These are phyloP conservation scores for Bos indicus DNA, from an alignment of 2,113 vertebrate genomes.

Conservation along the genomic window DNA sequence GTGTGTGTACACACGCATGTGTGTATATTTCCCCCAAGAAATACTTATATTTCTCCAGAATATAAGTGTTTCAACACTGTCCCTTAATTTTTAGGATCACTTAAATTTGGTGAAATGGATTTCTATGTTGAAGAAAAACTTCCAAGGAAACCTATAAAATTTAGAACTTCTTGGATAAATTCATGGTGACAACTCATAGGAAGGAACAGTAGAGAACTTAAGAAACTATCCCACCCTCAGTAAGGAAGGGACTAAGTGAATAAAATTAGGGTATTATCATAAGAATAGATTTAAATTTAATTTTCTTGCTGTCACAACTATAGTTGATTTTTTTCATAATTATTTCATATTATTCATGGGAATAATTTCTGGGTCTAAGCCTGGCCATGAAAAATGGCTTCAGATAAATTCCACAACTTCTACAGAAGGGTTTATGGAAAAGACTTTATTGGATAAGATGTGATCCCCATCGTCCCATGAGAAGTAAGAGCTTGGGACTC, in stretches of 20 bases:
- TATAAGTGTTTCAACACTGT: constrained; percentile 61
- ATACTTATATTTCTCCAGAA: constrained; percentile 60
- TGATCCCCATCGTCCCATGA: background rate
- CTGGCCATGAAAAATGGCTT: background rate
- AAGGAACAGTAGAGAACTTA: background rate
- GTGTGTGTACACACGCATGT: fast-evolving
- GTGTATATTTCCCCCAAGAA: background rate
- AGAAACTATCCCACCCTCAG: background rate
- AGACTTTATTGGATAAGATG: background rate
- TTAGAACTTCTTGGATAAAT: background rate
- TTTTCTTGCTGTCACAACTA: background rate
- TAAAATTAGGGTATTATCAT: background rate
- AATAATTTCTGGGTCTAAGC: background rate
- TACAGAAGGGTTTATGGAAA: background rate
- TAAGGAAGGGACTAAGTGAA: background rate
- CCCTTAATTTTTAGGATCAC: constrained; percentile 65
- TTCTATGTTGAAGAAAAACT: constrained; percentile 57
- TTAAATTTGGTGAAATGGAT: constrained; percentile 59
- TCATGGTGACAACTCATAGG: constrained; percentile 9
- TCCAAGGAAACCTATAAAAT: constrained; percentile 9
- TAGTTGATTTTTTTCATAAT: background rate
- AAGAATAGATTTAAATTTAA: background rate
- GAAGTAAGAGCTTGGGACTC: background rate
- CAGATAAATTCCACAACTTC: background rate
- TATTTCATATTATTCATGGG: background rate